phyloP scores from a whole-genome alignment of 1,140 invertebrate genomes.

The Saxidomus purpurata region DNA sequence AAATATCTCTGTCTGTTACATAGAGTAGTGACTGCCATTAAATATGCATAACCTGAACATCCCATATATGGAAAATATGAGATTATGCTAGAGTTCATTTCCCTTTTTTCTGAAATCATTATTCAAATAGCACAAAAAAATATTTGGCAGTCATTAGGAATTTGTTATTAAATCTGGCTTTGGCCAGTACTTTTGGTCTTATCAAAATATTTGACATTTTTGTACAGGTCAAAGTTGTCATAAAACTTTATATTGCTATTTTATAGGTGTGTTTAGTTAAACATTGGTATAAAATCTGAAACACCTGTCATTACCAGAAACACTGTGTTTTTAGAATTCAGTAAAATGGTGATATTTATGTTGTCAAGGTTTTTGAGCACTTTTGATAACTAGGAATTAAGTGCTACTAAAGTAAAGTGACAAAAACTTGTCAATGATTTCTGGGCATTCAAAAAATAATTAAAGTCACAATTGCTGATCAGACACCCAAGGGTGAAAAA shows the following conservation, averaged over 20 bases:
- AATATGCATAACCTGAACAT: too few species aligned
- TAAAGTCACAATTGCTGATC: too few species aligned
- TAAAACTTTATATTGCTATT: constrained; percentile 26
- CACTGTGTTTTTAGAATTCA: neutral
- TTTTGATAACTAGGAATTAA: neutral
- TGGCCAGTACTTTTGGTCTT: neutral
- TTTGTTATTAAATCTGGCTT: neutral
- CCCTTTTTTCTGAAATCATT: neutral
- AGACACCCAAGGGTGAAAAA: too few species aligned
- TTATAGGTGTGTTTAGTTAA: constrained; percentile 9
- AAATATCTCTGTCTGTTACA: too few species aligned
- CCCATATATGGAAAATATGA: too few species aligned
- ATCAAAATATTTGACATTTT: constrained; percentile 40
- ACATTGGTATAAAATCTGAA: constrained; percentile 2
- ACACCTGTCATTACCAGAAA: neutral
- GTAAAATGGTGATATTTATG: neutral
- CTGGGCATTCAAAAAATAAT: too few species aligned
- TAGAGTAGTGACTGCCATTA: too few species aligned
- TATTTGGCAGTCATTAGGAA: constrained; percentile 11
- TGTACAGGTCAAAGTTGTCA: constrained; percentile 23
- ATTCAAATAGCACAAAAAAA: neutral
- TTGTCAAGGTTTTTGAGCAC: neutral
- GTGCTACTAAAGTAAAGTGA: neutral
- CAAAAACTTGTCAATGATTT: neutral
- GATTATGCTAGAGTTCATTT: neutral